Evolutionary conservation across 2,113 vertebrate species (phyloP), one percentile per base, ranked within the genome.

Genomic region (Tyto alba): DNA sequence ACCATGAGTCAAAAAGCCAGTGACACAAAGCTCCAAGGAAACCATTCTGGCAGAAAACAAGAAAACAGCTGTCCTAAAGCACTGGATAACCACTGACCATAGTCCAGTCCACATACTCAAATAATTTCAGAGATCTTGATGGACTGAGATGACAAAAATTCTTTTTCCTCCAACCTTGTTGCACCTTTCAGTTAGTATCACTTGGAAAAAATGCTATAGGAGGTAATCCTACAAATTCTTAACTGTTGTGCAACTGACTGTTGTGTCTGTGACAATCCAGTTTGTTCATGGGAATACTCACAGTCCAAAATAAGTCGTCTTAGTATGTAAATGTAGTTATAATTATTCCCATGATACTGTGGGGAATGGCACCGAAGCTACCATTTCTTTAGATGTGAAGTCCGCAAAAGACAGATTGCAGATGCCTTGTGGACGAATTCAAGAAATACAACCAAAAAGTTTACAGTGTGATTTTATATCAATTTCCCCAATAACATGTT

Each of bases 401-500:
- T 30, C 66, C 79, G 69, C 47, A 79, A 75, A 92, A 96, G 80
- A 57, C 14, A 73, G 89, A 83, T 36, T 92, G 63, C 63, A 90
- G 82, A 36, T 91, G 27, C 16, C 22, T 90, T 56, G 12, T 29
- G 48, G 50, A 76, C 26, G 95, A 90, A 94, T 80, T 90, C 82
- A 95, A 76, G 56, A 87, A 94, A 94, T 72, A 74, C 16, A 96
- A 83, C 69, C 10, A 55, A 74, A 88, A 93, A 62, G 27, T 88
- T 84, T 89, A 52, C 27, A 52, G 60, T 38, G 41, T 87, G 73
- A 80, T 96, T 97, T 96, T 73, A 59, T 77, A 52, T 75, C 5
- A 82, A 97, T 96, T 91, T 90, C 27, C 66, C 55, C 95, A 88
- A 90, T 95, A 87, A 83, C 7, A 91, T 11, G 30, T 91, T 94